A percentile compares a stretch with the other conserved stretches of the same genome.
Conservation (phyloP, 2,113 vertebrate species). For the Cinclus mexicanus region DNA sequence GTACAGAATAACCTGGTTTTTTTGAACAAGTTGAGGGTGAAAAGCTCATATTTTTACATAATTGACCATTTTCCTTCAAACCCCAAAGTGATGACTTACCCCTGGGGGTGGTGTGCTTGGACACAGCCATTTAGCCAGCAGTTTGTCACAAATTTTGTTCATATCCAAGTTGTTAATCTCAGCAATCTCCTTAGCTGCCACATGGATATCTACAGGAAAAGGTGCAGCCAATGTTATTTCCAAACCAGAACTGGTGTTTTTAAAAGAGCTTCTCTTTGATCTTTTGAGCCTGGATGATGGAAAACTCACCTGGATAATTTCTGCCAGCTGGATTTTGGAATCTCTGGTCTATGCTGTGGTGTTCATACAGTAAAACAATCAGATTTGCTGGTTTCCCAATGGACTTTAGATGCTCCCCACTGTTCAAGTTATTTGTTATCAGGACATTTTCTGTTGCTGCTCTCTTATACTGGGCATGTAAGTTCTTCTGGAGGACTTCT, state of each 20-base stretch:
- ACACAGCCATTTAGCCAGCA: slow-evolving; percentile 93
- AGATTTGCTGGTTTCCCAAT: slow-evolving; percentile 85
- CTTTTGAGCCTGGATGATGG: neutral
- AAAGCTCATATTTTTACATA: neutral
- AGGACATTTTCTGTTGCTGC: slow-evolving; percentile 89
- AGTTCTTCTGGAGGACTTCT: slow-evolving; percentile 82
- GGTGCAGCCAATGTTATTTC: neutral
- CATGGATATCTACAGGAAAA: slow-evolving; percentile 83
- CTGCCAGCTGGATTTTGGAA: slow-evolving; percentile 75
- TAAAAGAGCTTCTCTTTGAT: neutral
- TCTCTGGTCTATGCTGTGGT: slow-evolving; percentile 84
- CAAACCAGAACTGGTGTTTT: neutral
- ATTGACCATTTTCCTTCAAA: neutral
- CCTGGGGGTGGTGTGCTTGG: slow-evolving; percentile 72
- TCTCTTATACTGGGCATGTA: slow-evolving; percentile 83
- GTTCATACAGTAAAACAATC: slow-evolving; percentile 86
- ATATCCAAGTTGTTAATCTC: slow-evolving; percentile 87
- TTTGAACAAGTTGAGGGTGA: neutral
- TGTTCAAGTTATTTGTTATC: slow-evolving; percentile 76
- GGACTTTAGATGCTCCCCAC: slow-evolving; percentile 76
- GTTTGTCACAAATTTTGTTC: slow-evolving; percentile 83
- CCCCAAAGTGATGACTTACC: slow-evolving; percentile 60
- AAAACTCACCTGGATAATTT: slow-evolving; percentile 82
- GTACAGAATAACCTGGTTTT: neutral
- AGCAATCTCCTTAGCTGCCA: slow-evolving; percentile 86